Conservation (phyloP, 2,888 invertebrate genomes). For the Eurytoma adleriae region DNA sequence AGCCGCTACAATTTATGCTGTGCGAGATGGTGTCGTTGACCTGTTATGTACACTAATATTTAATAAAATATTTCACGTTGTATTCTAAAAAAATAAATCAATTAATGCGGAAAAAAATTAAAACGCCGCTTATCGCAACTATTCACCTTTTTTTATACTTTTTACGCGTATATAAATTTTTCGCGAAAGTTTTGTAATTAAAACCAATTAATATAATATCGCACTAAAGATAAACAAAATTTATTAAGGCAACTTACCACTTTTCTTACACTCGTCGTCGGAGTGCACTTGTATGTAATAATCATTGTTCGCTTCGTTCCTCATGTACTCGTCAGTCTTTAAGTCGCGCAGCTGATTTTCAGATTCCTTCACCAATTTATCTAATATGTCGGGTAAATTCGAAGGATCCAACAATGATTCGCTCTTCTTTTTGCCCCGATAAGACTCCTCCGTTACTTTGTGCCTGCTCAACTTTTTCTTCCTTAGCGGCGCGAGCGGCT, state of each 20-base stretch:
- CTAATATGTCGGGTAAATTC: constrained; percentile 37
- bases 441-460: constrained; percentile 22
- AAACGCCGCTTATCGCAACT: no score
- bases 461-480: constrained; percentile 38
- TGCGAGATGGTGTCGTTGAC: constrained; percentile 8
- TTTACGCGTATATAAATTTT: no score
- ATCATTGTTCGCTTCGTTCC: constrained; percentile 2
- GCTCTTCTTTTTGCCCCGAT: constrained; percentile 5
- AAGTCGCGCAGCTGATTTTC: constrained; percentile 37
- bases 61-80: no score
- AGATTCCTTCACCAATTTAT: constrained; percentile 44
- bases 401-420: not conserved
- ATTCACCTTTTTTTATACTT: no score
- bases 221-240: no score
- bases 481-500: constrained; percentile 39
- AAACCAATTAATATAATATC: no score
- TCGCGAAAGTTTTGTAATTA: no score
- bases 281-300: not conserved
- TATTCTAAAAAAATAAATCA: no score
- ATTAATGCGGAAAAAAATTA: no score
- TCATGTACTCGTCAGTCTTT: constrained; percentile 14
- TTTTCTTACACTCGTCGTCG: constrained; percentile 10
- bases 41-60: not conserved
- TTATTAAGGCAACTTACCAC: constrained; percentile 3
- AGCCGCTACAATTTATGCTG: not conserved